Base-by-base conservation (phyloP, 2,888 invertebrate species). In the Acanthosepion pharaonis region DNA sequence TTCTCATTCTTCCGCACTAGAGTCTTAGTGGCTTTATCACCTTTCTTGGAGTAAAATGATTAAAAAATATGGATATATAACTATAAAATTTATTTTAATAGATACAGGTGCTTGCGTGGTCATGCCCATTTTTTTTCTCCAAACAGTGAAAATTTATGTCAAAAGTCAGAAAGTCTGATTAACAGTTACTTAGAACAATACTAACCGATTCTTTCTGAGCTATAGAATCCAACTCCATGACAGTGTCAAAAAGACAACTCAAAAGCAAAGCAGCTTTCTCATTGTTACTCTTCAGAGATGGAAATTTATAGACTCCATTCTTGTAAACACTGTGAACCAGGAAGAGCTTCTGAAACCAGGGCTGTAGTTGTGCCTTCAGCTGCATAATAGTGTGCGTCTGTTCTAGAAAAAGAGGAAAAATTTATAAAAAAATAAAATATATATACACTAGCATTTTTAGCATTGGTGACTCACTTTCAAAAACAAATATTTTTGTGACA, bases 181-280 rank as follows among this genome's bases (percentile, higher is more conserved):
- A 94, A 49, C 51, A 25, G 91, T n/a, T 15, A 91, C 28, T 51
- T 51, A 51, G 51, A 93, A 5, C 4, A 42, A 42, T 20, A 94
- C 95, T 95, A 94, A 96, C 96, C 94, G 95, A 91, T 78, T 96
- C 95, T 94, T 94, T 94, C 3, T 95, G 95, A 20, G 95, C 94
- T 51, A 96, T 94, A 25, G 95, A 95, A 94, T 97, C 96, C 91
- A 95, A 95, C 48, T 96, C 96, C 94, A 96, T 94, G 49, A 97
- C 95, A 0, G 95, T 95, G 92, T 96, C 95, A 94, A 96, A 97
- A 93, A 97, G 94, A 11, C 96, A 96, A 48, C 96, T 96, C 25
- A 97, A 96, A 33, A 97, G 96, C 64, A 96, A 95, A 2, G 97
- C 96, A 0, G 96, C 96, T 94, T 96, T 96, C 95, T 96, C 95